Conservation (phyloP, 1,140 invertebrate species). For the Philotrypesis tridentata region DNA sequence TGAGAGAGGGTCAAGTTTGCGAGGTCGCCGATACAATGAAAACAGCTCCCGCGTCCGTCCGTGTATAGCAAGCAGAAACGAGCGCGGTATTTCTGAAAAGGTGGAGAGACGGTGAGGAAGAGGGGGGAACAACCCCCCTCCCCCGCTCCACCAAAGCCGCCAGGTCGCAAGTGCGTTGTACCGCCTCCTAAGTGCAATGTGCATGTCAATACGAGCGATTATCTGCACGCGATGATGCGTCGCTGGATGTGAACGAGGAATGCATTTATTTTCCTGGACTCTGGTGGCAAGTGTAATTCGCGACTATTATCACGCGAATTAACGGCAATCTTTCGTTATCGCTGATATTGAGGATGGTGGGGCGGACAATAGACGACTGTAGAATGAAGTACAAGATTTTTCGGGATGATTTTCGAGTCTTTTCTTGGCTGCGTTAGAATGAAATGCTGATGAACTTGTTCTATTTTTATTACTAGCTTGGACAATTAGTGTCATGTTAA, state of each 20-base stretch:
- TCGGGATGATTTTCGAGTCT: too few relatives aligned
- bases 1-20: slow-evolving; percentile 34
- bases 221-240: slow-evolving; percentile 26
- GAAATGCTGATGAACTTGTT: too few relatives aligned
- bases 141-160: neutral
- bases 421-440: too few relatives aligned
- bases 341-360: too few relatives aligned
- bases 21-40: slow-evolving; percentile 45
- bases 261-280: neutral
- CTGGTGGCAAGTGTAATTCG: neutral
- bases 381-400: neutral
- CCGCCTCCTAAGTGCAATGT: neutral
- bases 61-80: too few relatives aligned
- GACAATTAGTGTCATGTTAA: too few relatives aligned
- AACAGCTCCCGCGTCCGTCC: slow-evolving; percentile 14
- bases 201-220: slow-evolving; percentile 17
- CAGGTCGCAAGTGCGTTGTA: slow-evolving; percentile 18
- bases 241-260: neutral
- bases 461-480: too few relatives aligned
- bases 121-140: neutral
- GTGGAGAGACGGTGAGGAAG: too few relatives aligned
- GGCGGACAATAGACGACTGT: too few relatives aligned
- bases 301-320: neutral
- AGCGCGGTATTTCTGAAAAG: too few relatives aligned
- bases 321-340: neutral